Base-by-base conservation (phyloP, 2,113 vertebrate species). In the Montifringilla adamsi region DNA sequence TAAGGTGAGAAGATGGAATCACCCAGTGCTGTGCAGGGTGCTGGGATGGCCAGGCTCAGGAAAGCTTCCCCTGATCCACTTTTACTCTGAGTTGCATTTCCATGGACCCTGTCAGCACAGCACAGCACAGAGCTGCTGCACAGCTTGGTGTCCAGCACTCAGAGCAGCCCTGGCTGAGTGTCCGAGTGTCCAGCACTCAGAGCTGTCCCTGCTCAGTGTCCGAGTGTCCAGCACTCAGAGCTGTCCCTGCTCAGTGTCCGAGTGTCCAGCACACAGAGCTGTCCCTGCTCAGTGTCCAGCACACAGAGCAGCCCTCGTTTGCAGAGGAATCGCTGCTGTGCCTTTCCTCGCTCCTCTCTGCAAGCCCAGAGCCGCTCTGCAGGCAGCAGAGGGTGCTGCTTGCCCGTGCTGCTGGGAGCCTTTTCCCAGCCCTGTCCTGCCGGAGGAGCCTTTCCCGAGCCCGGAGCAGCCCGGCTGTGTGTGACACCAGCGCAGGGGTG, bases 371-470 rank as follows among this genome's bases (percentile, higher is more conserved):
- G 43, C 62, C 11, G 80, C 73, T 77, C 30, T 0, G 49, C 50
- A 62, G 41, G 43, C 96, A 93, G 93, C 94, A 97, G 96, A 92
- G 96, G 96, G 94, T 78, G 96, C 95, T 96, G 93, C 93, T 55
- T 4, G 30, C 93, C 44, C 83, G 44, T 1, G 20, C 87, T 96
- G 93, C 93, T 52, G 6, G 37, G 13, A 53, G 15, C 13, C 3
- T 43, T 17, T 30, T 44, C 24, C 24, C 89, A 26, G 58, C n/a
- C 35, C 58, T 60, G n/a, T 37, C n/a, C 83, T 26, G 76, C 19
- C 0, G 3, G 33, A 37, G 35, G 16, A 56, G 15, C n/a, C n/a
- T n/a, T n/a, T n/a, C n/a, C n/a, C n/a, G n/a, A n/a, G n/a, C n/a
- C 19, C 0, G 3, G 33, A 37, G 35, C 15, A 56, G 15, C 53